phyloP scores from a whole-genome alignment of 2,797 vertebrate genomes.

The Carcharodon carcharias region DNA sequence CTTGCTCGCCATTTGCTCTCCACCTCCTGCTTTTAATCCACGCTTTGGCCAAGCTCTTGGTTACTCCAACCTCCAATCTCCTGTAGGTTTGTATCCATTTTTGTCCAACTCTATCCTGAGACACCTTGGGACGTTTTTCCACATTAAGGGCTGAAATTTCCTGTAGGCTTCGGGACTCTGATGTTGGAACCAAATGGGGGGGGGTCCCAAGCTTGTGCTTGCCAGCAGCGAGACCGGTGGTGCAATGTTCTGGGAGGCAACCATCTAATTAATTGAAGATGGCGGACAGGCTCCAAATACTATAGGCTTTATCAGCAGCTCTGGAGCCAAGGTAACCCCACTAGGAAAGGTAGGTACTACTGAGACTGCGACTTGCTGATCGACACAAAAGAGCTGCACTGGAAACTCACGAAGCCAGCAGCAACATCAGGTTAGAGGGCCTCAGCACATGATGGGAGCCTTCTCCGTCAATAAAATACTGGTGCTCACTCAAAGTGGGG shows the following conservation, averaged over 20 bases:
- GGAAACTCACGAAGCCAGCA: not conserved
- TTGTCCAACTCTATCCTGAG: not conserved
- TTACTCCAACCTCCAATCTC: not conserved
- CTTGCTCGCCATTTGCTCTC: not conserved
- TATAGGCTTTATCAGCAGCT: not conserved
- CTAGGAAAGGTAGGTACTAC: not conserved
- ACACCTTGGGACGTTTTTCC: not conserved
- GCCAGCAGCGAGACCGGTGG: not conserved
- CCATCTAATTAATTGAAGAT: not conserved
- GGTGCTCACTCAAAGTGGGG: not conserved
- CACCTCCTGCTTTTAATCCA: not conserved
- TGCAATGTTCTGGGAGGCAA: no score
- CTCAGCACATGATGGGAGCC: not conserved
- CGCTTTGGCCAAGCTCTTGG: not conserved
- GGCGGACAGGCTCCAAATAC: not conserved
- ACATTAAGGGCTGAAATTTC: not conserved
- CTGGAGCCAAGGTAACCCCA: not conserved
- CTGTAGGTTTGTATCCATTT: not conserved
- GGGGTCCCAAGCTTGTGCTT: not conserved
- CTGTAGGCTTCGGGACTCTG: not conserved
- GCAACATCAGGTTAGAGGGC: not conserved
- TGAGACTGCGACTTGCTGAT: not conserved
- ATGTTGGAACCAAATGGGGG: no score
- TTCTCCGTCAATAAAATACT: not conserved
- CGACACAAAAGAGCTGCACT: not conserved